phyloP scores from a whole-genome alignment of 2,888 invertebrate species.

The Ochropacha duplaris region DNA sequence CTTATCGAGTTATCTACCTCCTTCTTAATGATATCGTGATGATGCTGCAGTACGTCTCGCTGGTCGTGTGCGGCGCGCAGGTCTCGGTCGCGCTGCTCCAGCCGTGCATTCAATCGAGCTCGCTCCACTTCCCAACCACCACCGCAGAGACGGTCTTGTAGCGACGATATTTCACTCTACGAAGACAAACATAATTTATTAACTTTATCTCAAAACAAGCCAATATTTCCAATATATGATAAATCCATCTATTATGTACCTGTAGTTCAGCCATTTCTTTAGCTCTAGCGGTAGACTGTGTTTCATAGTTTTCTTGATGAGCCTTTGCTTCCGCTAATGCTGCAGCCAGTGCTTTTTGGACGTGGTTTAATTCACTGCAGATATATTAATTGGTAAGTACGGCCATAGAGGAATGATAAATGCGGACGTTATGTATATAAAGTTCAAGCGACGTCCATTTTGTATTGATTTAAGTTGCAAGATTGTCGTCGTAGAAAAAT shows the following conservation, averaged over 20 bases:
- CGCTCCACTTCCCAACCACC: constrained; percentile 86
- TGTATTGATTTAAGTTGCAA: no score
- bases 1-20: constrained; percentile 57
- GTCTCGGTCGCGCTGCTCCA: constrained; percentile 90
- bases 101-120: constrained; percentile 85
- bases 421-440: no score
- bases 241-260: constrained; percentile 64
- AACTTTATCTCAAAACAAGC: background rate
- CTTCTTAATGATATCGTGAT: constrained; percentile 87
- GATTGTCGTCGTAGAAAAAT: no score
- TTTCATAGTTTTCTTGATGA: constrained; percentile 84
- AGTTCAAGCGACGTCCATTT: no score
- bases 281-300: constrained; percentile 86
- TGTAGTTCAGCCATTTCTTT: constrained; percentile 88
- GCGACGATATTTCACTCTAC: constrained; percentile 68
- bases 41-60: constrained; percentile 88
- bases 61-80: constrained; percentile 89
- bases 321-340: constrained; percentile 85
- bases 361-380: constrained; percentile 83
- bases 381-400: constrained; percentile 23
- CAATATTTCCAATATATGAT: background rate
- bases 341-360: constrained; percentile 84
- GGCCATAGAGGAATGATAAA: no score
- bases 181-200: constrained; percentile 1
- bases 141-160: constrained; percentile 78